Conservation (phyloP, 2,888 invertebrate genomes). For the Gryllus longicercus region DNA sequence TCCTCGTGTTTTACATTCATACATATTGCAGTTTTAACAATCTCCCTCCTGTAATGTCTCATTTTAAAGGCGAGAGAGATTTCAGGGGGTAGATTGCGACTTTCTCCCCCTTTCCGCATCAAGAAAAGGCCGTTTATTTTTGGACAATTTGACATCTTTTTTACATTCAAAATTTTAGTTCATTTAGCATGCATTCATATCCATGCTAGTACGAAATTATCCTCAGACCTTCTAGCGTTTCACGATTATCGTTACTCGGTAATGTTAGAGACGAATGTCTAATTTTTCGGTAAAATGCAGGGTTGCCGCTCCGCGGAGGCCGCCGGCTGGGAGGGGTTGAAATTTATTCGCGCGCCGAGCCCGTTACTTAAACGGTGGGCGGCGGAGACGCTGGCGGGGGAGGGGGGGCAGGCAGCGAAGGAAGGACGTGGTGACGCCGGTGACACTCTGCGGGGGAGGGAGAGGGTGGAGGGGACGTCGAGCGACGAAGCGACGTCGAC, state of each 20-base stretch:
- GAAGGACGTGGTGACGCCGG: no score
- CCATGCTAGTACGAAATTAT: not conserved
- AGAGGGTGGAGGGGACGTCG: no score
- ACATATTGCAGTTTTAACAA: slow-evolving; percentile 17
- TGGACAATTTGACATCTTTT: slow-evolving; percentile 17
- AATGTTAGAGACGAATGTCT: slow-evolving; percentile 17
- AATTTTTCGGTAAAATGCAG: slow-evolving; percentile 8
- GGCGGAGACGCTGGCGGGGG: not conserved
- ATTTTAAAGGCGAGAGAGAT: slow-evolving; percentile 2
- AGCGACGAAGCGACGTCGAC: no score
- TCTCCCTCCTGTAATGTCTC: slow-evolving; percentile 9
- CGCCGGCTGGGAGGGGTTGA: not conserved
- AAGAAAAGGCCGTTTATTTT: slow-evolving; percentile 17
- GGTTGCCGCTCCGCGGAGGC: not conserved
- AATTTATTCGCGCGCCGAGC: slow-evolving; percentile 6
- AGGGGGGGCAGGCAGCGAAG: no score
- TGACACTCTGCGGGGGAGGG: no score
- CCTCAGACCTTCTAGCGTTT: slow-evolving; percentile 10
- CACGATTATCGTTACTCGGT: not conserved
- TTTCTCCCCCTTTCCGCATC: slow-evolving; percentile 6
- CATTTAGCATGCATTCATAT: slow-evolving; percentile 17
- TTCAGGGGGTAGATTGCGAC: slow-evolving; percentile 9
- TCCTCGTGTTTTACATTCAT: slow-evolving; percentile 10
- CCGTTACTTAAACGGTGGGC: not conserved
- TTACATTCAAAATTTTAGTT: slow-evolving; percentile 1